phyloP scores from a whole-genome alignment of 2,797 vertebrate species.

The Lepidocolaptes lacrymiger region DNA sequence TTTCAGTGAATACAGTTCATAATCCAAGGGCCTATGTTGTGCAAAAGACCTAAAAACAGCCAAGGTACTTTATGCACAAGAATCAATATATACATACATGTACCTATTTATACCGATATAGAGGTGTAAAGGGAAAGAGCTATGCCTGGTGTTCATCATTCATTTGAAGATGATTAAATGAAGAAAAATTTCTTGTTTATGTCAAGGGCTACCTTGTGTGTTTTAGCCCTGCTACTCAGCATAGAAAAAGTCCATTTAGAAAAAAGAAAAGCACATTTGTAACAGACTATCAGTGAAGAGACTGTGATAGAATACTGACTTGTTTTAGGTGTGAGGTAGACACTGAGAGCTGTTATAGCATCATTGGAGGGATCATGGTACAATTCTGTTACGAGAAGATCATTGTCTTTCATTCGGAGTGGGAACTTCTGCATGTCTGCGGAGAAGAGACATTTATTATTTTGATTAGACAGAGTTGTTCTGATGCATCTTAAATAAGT shows the following conservation, averaged over 20 bases:
- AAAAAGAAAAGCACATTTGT: background rate
- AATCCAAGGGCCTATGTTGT: background rate
- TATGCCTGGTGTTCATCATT: background rate
- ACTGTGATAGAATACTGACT: conserved; percentile 78
- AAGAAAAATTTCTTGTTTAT: background rate
- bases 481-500: background rate
- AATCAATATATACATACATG: background rate
- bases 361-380: conserved; percentile 97
- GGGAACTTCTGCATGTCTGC: conserved; percentile 99
- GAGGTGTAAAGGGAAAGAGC: background rate
- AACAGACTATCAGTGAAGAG: background rate
- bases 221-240: background rate
- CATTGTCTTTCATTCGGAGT: conserved; percentile 96
- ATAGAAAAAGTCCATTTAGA: background rate
- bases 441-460: background rate
- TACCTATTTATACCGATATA: background rate
- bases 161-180: background rate
- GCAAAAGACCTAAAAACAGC: background rate
- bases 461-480: background rate
- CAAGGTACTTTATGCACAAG: background rate
- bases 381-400: conserved; percentile 94
- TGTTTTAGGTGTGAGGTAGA: conserved; percentile 98
- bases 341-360: conserved; percentile 94
- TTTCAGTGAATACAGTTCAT: background rate
- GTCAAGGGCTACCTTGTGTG: background rate